phyloP scores from a whole-genome alignment of 1,140 invertebrate genomes.

The Drosophila ironensis region DNA sequence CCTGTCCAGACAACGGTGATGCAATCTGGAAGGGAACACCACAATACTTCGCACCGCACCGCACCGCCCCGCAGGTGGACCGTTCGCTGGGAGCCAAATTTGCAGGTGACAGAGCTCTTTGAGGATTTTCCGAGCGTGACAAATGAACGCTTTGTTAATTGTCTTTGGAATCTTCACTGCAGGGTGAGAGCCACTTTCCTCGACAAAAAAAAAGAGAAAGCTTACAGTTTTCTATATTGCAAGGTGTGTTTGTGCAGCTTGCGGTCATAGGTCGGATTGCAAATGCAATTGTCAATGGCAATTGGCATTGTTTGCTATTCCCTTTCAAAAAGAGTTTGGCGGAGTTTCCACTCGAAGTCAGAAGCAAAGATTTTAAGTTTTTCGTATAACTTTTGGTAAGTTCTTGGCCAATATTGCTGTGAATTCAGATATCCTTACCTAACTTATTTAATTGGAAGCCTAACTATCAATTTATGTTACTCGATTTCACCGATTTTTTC shows the following conservation, averaged over 20 bases:
- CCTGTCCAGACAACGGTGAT: slow-evolving; percentile 20
- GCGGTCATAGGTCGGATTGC: neutral
- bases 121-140: slow-evolving; percentile 28
- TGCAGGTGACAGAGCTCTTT: slow-evolving; percentile 37
- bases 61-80: neutral
- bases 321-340: neutral
- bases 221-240: neutral
- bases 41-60: no score
- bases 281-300: neutral
- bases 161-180: slow-evolving; percentile 1
- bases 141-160: slow-evolving; percentile 38
- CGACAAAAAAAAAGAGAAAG: no score
- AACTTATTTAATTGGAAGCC: no score
- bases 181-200: slow-evolving; percentile 12
- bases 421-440: no score
- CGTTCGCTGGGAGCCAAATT: slow-evolving; percentile 23
- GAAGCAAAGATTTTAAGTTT: neutral
- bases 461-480: no score
- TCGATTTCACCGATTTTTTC: no score
- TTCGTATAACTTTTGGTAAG: no score
- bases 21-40: slow-evolving; percentile 27
- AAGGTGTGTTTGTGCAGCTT: neutral
- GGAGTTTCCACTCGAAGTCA: neutral
- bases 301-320: neutral
- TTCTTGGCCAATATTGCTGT: no score